Evolutionary conservation across 2,113 vertebrate genomes (phyloP).

Genomic region (Neopipo cinnamomea): DNA sequence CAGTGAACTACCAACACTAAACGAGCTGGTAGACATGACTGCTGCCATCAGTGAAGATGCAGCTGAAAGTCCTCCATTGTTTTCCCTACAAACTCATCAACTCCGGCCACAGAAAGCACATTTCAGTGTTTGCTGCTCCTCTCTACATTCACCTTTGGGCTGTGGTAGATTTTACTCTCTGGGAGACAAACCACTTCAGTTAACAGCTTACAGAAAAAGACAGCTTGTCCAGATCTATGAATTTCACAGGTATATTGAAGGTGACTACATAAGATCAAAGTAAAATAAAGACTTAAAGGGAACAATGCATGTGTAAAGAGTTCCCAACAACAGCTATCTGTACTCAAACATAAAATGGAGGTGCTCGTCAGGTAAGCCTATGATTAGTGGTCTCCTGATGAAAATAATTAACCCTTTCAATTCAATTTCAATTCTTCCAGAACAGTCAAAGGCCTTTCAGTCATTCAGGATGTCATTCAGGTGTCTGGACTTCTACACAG

Average conservation of each 20-base stretch:
- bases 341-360: not conserved
- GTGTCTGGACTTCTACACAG: not conserved
- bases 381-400: not conserved
- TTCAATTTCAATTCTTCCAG: not conserved
- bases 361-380: not conserved
- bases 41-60: not conserved
- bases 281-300: not conserved
- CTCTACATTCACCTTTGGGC: not conserved
- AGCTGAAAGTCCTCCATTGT: not conserved
- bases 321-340: not conserved
- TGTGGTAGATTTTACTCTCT: not conserved
- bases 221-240: not conserved
- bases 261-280: not conserved
- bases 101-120: not conserved
- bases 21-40: not conserved
- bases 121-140: not conserved
- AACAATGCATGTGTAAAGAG: not conserved
- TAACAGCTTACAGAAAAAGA: not conserved
- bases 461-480: not conserved
- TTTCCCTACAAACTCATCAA: not conserved
- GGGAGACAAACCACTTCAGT: not conserved
- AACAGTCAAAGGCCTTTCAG: not conserved
- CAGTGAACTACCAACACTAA: not conserved
- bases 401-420: not conserved
- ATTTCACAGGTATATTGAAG: not conserved